phyloP scores from a whole-genome alignment of 2,797 vertebrate species.

The Sarcophilus harrisii region DNA sequence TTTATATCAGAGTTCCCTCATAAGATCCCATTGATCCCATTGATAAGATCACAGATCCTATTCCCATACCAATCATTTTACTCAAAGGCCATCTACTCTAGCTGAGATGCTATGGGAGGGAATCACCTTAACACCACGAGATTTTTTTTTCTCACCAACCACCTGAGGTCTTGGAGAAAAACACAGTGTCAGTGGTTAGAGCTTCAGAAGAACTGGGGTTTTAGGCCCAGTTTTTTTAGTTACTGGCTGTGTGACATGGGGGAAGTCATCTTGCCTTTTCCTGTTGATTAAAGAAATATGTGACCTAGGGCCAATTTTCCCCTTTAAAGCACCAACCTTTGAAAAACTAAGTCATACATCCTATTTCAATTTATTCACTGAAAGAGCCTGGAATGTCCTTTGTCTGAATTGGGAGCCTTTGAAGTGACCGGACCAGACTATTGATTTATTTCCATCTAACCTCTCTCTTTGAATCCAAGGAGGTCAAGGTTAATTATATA shows the following conservation, averaged over 20 bases:
- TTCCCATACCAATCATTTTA: not conserved
- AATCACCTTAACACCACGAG: not conserved
- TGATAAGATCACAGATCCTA: not conserved
- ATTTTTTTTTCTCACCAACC: not conserved
- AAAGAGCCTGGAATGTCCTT: constrained; percentile 84
- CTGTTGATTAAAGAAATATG: constrained; percentile 76
- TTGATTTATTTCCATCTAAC: constrained; percentile 87
- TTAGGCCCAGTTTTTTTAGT: not conserved
- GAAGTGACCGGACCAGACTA: constrained; percentile 86
- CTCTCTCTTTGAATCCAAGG: constrained; percentile 87
- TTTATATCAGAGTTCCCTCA: not conserved
- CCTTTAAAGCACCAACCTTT: constrained; percentile 64
- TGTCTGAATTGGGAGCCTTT: constrained; percentile 81
- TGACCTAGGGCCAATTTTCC: constrained; percentile 83
- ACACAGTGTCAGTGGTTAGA: not conserved
- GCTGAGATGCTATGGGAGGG: not conserved
- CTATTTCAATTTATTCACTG: constrained; percentile 82
- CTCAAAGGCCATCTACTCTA: not conserved
- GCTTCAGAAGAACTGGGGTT: not conserved
- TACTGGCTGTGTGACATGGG: not conserved
- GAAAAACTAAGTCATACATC: constrained; percentile 66
- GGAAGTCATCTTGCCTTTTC: not conserved
- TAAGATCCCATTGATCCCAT: too few relatives aligned
- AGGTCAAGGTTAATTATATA: constrained; percentile 88
- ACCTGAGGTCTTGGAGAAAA: not conserved